These are phyloP conservation scores for Centropristis striata DNA, from an alignment of 2,113 vertebrate genomes.

Conservation along the genomic window DNA sequence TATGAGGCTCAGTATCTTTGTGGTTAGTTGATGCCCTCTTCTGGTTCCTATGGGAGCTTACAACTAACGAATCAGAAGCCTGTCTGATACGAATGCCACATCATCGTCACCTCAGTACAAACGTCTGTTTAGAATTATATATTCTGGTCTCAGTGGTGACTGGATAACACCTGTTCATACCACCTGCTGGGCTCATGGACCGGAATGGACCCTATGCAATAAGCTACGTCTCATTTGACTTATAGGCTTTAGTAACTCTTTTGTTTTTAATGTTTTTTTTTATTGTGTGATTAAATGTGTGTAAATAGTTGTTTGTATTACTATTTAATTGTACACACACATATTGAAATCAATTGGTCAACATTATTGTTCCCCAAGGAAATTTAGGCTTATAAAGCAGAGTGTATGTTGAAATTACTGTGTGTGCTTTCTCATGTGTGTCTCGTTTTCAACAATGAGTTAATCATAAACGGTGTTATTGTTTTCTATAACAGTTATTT, in stretches of 20 bases:
- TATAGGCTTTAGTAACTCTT: background rate
- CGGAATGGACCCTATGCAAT: background rate
- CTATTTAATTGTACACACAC: background rate
- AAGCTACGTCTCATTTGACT: background rate
- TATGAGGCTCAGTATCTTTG: background rate
- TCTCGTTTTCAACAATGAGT: background rate
- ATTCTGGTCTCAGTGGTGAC: background rate
- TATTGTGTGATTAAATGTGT: background rate
- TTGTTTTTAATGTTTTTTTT: background rate
- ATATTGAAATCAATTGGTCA: background rate
- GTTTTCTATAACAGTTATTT: background rate
- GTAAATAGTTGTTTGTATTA: background rate
- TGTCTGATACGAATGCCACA: slow-evolving; percentile 14
- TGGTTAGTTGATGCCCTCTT: slow-evolving; percentile 65
- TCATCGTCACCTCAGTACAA: background rate
- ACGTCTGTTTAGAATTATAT: background rate
- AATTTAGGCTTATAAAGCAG: too few relatives aligned
- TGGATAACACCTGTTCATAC: background rate
- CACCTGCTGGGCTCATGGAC: background rate
- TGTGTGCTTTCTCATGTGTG: background rate
- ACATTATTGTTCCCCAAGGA: background rate
- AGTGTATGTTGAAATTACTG: too few relatives aligned
- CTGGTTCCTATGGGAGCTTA: slow-evolving; percentile 51
- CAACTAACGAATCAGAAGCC: slow-evolving; percentile 26
- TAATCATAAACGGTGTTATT: background rate